phyloP scores from a whole-genome alignment of 1,140 invertebrate genomes.

The Ctenoplectra terminalis region DNA sequence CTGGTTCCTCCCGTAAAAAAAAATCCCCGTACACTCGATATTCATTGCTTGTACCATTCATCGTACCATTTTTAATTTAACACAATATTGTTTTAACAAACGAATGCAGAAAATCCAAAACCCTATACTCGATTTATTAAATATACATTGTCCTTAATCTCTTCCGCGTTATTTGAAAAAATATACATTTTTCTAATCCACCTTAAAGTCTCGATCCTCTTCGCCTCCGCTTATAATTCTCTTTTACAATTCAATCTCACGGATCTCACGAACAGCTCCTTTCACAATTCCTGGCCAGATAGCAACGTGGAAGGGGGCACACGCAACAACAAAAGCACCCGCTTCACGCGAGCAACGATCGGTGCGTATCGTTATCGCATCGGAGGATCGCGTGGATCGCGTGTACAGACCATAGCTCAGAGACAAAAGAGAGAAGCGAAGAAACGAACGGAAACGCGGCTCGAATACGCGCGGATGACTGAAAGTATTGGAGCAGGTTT shows the following conservation, averaged over 20 bases:
- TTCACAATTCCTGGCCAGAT: not conserved
- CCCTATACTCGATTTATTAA: not conserved
- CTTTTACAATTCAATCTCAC: not conserved
- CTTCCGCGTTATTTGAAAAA: too few species aligned
- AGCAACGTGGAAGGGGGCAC: too few species aligned
- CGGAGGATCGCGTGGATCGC: not conserved
- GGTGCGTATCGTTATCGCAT: not conserved
- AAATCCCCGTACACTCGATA: too few species aligned
- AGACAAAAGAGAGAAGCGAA: slow-evolving; percentile 36
- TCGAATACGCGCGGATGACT: slow-evolving; percentile 65
- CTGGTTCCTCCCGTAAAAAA: not conserved
- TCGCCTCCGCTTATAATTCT: too few species aligned
- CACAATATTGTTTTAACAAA: not conserved
- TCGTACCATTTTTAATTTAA: not conserved
- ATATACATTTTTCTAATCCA: too few species aligned
- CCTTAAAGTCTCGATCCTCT: too few species aligned
- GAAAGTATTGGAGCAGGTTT: slow-evolving; percentile 62
- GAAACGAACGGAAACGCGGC: slow-evolving; percentile 55
- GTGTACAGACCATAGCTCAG: not conserved
- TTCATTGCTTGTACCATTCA: not conserved
- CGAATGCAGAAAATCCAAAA: not conserved
- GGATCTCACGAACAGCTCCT: not conserved
- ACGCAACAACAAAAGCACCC: not conserved
- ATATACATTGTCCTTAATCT: not conserved
- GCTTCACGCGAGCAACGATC: not conserved